phyloP scores from a whole-genome alignment of 2,888 invertebrate species.

The Parnassius glacialis region DNA sequence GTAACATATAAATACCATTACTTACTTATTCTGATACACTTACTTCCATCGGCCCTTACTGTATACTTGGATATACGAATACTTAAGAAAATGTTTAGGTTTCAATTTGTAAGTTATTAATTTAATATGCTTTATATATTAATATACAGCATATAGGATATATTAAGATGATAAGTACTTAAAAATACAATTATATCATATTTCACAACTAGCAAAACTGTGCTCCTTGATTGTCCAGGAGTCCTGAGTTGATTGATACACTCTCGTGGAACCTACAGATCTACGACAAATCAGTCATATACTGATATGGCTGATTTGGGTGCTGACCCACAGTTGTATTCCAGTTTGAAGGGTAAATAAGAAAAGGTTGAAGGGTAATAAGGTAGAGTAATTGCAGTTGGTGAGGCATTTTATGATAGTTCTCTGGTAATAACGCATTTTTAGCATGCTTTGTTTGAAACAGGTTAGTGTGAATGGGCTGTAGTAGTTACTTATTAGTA shows the following conservation, averaged over 20 bases:
- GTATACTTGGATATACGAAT: conserved; percentile 30
- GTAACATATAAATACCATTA: conserved; percentile 55
- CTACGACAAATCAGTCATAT: too few relatives aligned
- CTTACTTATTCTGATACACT: conserved; percentile 50
- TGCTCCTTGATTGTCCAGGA: conserved; percentile 2
- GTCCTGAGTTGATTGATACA: background rate
- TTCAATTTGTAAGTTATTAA: conserved; percentile 54
- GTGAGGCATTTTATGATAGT: too few relatives aligned
- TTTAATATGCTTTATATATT: background rate
- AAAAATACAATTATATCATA: background rate
- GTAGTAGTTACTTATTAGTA: too few relatives aligned
- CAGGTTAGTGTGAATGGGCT: too few relatives aligned
- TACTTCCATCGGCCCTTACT: conserved; percentile 44
- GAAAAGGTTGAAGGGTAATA: too few relatives aligned
- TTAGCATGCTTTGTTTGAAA: too few relatives aligned
- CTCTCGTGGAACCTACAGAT: background rate
- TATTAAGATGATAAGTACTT: background rate
- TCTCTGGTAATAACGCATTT: too few relatives aligned
- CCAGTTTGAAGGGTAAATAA: too few relatives aligned
- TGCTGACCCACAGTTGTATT: too few relatives aligned
- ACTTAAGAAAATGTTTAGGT: conserved; percentile 47
- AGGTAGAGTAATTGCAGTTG: too few relatives aligned
- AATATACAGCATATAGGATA: too few relatives aligned
- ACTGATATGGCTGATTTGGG: too few relatives aligned
- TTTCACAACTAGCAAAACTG: background rate